Evolutionary conservation across 2,797 vertebrate genomes (phyloP).

Genomic region (Valencia hispanica): DNA sequence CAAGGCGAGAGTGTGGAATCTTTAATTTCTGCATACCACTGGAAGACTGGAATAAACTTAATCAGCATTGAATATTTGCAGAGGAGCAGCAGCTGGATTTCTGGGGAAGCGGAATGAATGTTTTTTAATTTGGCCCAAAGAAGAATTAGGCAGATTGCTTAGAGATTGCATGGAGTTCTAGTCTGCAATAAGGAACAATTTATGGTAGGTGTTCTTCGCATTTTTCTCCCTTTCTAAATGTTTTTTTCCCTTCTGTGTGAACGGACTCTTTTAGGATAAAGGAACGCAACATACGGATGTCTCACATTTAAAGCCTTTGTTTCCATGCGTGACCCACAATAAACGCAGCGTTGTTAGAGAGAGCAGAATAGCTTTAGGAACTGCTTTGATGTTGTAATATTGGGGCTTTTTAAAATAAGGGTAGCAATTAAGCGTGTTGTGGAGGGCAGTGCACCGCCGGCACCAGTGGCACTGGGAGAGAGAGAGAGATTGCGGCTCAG

Average conservation of each 20-base stretch:
- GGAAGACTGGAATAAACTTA: constrained; percentile 73
- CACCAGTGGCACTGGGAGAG: constrained; percentile 53
- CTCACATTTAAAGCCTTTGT: constrained; percentile 66
- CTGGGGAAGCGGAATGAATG: constrained; percentile 73
- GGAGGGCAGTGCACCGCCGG: constrained; percentile 61
- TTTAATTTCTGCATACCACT: constrained; percentile 62
- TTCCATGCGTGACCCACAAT: constrained; percentile 69
- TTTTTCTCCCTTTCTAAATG: constrained; percentile 2
- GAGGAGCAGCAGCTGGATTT: constrained; percentile 64
- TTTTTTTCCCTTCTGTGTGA: constrained; percentile 14
- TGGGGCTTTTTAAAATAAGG: constrained; percentile 72
- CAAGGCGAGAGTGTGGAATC: constrained; percentile 71
- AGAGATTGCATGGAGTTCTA: constrained; percentile 82
- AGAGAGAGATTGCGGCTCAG: constrained; percentile 53
- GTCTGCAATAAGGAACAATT: constrained; percentile 80
- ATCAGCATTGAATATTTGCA: constrained; percentile 61
- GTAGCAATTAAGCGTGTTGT: constrained; percentile 75
- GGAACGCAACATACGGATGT: constrained; percentile 27
- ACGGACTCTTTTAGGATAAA: constrained; percentile 5
- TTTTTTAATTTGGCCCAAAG: constrained; percentile 70
- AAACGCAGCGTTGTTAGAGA: constrained; percentile 74
- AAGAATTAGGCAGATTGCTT: constrained; percentile 72
- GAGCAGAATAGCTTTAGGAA: constrained; percentile 67
- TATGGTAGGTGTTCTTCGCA: constrained; percentile 79
- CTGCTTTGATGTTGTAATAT: constrained; percentile 77